A percentile compares a stretch with the other conserved stretches of the same genome.
Conservation (phyloP, 1,140 invertebrate species). For the Neodiprion lecontei region DNA sequence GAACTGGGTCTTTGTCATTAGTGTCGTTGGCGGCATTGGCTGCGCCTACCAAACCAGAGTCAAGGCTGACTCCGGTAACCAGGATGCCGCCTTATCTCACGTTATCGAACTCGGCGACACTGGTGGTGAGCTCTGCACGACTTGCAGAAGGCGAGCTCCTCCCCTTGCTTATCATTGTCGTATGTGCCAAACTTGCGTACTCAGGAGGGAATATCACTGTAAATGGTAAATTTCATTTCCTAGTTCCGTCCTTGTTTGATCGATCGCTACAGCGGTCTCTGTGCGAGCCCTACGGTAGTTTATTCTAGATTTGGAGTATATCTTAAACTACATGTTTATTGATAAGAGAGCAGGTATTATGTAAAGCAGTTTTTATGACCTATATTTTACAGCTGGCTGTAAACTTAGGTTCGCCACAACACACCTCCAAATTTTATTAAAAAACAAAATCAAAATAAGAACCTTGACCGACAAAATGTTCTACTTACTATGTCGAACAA, state of each 20-base stretch:
- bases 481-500: too few relatives aligned
- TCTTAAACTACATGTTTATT: too few relatives aligned
- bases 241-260: neutral
- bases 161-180: constrained; percentile 52
- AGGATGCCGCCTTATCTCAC: constrained; percentile 39
- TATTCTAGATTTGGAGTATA: too few relatives aligned
- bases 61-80: constrained; percentile 52
- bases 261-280: neutral
- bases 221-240: constrained; percentile 47
- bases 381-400: too few relatives aligned
- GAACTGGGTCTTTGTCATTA: constrained; percentile 68
- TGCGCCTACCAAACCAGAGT: constrained; percentile 68
- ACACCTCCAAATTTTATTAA: too few relatives aligned
- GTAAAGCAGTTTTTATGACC: too few relatives aligned
- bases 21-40: constrained; percentile 64
- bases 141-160: constrained; percentile 48
- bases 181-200: constrained; percentile 54
- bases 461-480: too few relatives aligned
- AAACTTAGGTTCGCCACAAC: too few relatives aligned
- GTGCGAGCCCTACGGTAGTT: too few relatives aligned
- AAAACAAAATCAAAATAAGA: too few relatives aligned
- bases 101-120: constrained; percentile 54
- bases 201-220: constrained; percentile 57
- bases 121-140: constrained; percentile 52
- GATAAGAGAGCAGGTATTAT: neutral